Evolutionary conservation across 2,797 vertebrate species (phyloP).

Genomic region (Enteromius paludinosus): DNA sequence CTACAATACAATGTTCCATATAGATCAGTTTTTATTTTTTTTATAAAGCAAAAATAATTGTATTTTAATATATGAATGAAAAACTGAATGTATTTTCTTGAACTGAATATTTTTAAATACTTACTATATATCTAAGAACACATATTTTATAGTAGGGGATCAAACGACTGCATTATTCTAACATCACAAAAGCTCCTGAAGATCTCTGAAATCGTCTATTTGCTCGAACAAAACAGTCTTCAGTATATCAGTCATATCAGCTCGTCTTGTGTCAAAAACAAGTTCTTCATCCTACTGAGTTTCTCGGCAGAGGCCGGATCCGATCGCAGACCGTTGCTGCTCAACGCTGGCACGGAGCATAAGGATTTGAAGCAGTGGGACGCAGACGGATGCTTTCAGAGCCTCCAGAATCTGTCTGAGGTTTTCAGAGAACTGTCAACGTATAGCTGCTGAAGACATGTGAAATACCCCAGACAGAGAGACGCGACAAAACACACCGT

Average conservation of each 20-base stretch:
- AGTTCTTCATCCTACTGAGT: slow-evolving; percentile 37
- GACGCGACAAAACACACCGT: neutral
- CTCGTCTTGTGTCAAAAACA: slow-evolving; percentile 28
- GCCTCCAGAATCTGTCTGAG: slow-evolving; percentile 26
- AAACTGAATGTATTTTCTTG: neutral
- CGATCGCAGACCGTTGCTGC: slow-evolving; percentile 34
- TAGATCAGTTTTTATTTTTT: no score
- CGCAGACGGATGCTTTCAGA: slow-evolving; percentile 24
- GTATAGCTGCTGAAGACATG: slow-evolving; percentile 63
- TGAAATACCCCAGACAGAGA: slow-evolving; percentile 70
- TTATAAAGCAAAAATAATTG: no score
- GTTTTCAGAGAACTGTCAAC: slow-evolving; percentile 67
- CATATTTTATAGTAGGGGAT: neutral
- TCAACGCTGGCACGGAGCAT: slow-evolving; percentile 33
- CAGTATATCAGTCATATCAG: neutral
- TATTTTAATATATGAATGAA: no score
- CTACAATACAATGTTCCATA: no score
- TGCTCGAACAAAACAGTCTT: neutral
- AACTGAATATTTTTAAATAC: neutral
- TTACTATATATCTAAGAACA: neutral
- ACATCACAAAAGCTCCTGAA: no score
- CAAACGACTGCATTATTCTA: neutral
- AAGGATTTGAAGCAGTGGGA: slow-evolving; percentile 29
- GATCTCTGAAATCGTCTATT: neutral
- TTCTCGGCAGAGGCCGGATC: slow-evolving; percentile 42